Percentiles rank a stretch among this genome's conserved stretches.
phyloP scores from a whole-genome alignment of 2,113 vertebrate genomes.

The Rhea americana region DNA sequence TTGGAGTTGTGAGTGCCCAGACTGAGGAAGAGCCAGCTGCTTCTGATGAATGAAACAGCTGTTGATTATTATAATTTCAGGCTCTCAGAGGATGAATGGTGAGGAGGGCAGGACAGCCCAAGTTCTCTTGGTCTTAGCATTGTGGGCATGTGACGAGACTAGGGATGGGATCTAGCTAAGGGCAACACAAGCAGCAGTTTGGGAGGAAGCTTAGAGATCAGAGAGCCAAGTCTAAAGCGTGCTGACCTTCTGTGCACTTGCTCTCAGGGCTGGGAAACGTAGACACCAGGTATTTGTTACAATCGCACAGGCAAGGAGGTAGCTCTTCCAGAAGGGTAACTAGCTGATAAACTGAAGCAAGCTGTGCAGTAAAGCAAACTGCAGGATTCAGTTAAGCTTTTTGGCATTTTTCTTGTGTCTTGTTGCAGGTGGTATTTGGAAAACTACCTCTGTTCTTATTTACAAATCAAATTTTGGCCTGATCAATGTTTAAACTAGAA shows the following conservation, averaged over 20 bases:
- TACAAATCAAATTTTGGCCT: not conserved
- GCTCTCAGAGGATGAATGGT: not conserved
- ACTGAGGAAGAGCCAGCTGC: not conserved
- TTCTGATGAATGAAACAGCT: not conserved
- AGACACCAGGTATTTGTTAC: too few relatives aligned
- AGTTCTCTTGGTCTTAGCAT: too few relatives aligned
- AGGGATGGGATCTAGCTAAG: too few relatives aligned
- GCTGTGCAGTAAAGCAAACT: not conserved
- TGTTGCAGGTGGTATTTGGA: not conserved
- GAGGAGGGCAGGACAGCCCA: fast-evolving
- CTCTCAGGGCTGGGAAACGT: not conserved
- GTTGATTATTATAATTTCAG: fast-evolving
- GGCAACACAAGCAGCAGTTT: fast-evolving
- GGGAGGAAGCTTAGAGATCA: not conserved
- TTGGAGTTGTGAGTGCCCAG: not conserved
- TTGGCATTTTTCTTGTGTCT: not conserved
- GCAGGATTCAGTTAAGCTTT: not conserved
- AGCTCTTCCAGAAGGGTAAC: not conserved
- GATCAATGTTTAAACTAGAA: not conserved
- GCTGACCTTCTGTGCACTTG: not conserved
- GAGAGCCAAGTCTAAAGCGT: fast-evolving
- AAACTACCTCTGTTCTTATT: not conserved
- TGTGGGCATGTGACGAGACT: fast-evolving
- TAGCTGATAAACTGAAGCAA: not conserved
- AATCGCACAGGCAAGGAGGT: too few relatives aligned